These are phyloP conservation scores for Argynnis bischoffii DNA, from an alignment of 2,888 invertebrate species.

Conservation along the genomic window DNA sequence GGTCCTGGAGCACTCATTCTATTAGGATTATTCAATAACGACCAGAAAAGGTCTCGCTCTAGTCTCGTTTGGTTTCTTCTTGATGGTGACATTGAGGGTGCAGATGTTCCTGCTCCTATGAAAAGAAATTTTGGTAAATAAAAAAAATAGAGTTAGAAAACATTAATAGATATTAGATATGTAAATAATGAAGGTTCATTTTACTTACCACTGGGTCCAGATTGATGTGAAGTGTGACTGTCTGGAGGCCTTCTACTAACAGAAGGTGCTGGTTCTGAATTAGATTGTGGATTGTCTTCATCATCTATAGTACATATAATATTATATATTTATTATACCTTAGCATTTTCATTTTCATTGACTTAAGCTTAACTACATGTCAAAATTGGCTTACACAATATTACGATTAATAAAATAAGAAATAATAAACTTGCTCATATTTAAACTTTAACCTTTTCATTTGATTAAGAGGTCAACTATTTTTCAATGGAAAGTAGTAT, in stretches of 20 bases:
- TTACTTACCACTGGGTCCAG: constrained; percentile 20
- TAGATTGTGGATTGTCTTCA: constrained; percentile 43
- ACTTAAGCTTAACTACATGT: no score
- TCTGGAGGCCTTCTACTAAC: constrained; percentile 22
- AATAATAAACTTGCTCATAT: no score
- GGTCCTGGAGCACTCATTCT: constrained; percentile 27
- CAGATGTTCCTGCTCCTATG: constrained; percentile 9
- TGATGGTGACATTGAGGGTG: constrained; percentile 18
- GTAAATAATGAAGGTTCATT: no score
- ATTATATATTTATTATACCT: constrained; percentile 1
- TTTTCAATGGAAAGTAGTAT: no score
- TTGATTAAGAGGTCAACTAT: no score
- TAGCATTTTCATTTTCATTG: not conserved
- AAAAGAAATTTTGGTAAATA: no score
- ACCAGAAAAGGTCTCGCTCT: constrained; percentile 56
- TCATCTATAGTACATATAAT: constrained; percentile 45
- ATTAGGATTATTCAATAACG: constrained; percentile 46
- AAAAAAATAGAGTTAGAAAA: no score
- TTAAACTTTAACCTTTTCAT: no score
- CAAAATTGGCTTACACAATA: no score
- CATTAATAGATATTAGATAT: no score
- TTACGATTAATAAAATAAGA: no score
- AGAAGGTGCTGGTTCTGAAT: constrained; percentile 28
- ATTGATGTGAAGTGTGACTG: constrained; percentile 1
- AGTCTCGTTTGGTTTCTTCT: constrained; percentile 37